Evolutionary conservation across 2,888 invertebrate genomes (phyloP), one percentile per base, ranked within the genome.

Genomic region (Boloria selene): DNA sequence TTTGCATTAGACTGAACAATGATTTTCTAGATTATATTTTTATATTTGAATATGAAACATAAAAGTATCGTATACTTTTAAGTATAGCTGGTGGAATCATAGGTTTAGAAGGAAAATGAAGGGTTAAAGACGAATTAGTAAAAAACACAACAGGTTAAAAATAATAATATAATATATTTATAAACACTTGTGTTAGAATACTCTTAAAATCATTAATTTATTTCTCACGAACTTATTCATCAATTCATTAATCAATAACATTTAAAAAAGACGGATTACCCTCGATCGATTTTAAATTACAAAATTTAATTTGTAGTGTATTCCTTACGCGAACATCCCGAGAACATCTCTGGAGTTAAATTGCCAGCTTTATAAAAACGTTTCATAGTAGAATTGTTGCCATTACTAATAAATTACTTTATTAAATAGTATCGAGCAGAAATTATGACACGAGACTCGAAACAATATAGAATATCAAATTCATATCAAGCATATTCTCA

Each of bases 141-240:
- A 89, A 90, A 87, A 88, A 90, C 76, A 87, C 85, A 86, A 88
- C 81, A 72, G 74, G 79, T 80, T 90, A 92, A 92, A 92, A 92
- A 92, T 92, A 93, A 93, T 92, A 91, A 92, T 91, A 83, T 83
- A 82, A 93, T 93, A 92, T 92, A 92, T 92, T 88, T 90, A 92
- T 93, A 92, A 92, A 93, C 92, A 93, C 92, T 92, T 90, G 88
- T 89, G 90, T 92, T 91, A 92, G 91, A 92, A 88, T 90, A 91
- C 87, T 90, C 90, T 90, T 90, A 90, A 88, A 90, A 86, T 89
- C 87, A 91, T 92, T 89, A 90, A 90, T 90, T 92, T 87, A 90
- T 85, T 89, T 87, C 85, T 90, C 89, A 90, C 89, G 88, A 86
- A 88, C 91, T 90, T 90, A 90, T 85, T 88, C 87, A 89, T 85